Evolutionary conservation across 1,140 invertebrate species (phyloP).

Genomic region (Tigriopus japonicus): DNA sequence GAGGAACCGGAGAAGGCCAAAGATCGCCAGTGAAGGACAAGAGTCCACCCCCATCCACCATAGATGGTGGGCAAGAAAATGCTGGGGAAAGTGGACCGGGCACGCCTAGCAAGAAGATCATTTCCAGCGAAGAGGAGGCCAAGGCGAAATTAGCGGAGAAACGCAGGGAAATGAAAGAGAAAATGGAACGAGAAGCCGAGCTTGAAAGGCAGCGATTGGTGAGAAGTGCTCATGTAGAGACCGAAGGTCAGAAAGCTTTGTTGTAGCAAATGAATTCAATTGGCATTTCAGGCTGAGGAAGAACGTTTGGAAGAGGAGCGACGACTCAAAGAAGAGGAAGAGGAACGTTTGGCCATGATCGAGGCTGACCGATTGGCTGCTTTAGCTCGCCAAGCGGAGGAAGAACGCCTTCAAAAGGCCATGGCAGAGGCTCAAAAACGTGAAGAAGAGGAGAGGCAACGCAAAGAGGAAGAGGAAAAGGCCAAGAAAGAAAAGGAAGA

Average conservation of each 20-base stretch:
- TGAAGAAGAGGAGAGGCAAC: slow-evolving; percentile 2
- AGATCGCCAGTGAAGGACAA: too few species aligned
- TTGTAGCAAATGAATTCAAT: too few species aligned
- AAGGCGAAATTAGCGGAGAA: slow-evolving; percentile 11
- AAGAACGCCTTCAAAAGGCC: slow-evolving; percentile 7
- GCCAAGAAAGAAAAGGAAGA: slow-evolving; percentile 5
- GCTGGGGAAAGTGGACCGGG: not conserved
- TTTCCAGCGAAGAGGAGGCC: slow-evolving; percentile 12
- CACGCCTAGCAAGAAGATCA: slow-evolving; percentile 3
- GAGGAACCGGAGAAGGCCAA: not conserved
- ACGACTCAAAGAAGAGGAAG: slow-evolving; percentile 9
- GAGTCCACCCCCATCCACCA: not conserved
- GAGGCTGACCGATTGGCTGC: slow-evolving; percentile 9
- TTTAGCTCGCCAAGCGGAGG: not conserved
- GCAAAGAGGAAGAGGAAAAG: slow-evolving; percentile 6
- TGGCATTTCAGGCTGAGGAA: not conserved
- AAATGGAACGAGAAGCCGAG: slow-evolving; percentile 13
- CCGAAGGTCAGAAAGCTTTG: too few species aligned
- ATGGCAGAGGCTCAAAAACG: slow-evolving; percentile 2
- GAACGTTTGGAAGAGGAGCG: slow-evolving; percentile 5
- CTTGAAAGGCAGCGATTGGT: not conserved
- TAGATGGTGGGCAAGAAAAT: not conserved
- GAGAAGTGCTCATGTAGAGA: too few species aligned
- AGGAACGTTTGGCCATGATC: slow-evolving; percentile 4
- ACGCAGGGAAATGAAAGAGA: slow-evolving; percentile 12